phyloP scores from a whole-genome alignment of 2,113 vertebrate species.

The Malurus alboscapulatus region DNA sequence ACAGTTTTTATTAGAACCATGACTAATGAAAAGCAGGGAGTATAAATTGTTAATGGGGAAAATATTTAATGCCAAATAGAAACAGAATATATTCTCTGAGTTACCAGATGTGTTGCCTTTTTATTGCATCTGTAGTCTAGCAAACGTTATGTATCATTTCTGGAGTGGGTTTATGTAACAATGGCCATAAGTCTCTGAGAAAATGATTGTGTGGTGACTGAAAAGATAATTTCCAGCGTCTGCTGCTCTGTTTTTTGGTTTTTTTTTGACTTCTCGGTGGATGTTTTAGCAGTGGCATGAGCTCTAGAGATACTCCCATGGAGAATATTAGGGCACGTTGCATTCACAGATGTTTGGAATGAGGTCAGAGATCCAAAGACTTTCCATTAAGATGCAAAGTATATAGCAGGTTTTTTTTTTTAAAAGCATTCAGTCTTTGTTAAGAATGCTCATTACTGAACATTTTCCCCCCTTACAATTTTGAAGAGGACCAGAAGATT shows the following conservation, averaged over 20 bases:
- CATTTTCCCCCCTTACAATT: not conserved
- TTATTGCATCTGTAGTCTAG: not conserved
- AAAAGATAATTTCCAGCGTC: not conserved
- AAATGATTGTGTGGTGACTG: not conserved
- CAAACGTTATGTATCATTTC: not conserved
- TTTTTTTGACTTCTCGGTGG: not conserved
- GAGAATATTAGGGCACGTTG: not conserved
- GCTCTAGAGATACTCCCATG: not conserved
- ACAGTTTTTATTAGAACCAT: not conserved
- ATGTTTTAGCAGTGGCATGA: not conserved
- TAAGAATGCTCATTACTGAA: not conserved
- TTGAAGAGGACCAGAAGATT: not conserved
- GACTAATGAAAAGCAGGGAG: not conserved
- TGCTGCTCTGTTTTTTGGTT: not conserved
- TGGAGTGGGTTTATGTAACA: not conserved
- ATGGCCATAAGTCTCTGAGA: not conserved
- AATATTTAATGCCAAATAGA: not conserved
- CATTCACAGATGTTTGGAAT: constrained; percentile 31
- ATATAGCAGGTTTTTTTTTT: not conserved
- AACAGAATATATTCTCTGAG: not conserved
- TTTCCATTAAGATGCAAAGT: constrained; percentile 16
- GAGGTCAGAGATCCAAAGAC: constrained; percentile 16
- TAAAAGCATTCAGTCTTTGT: not conserved
- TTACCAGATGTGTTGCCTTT: not conserved
- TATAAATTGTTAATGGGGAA: not conserved